These are phyloP conservation scores for Schizaphis graminum DNA, from an alignment of 2,888 invertebrate genomes.

Conservation along the genomic window DNA sequence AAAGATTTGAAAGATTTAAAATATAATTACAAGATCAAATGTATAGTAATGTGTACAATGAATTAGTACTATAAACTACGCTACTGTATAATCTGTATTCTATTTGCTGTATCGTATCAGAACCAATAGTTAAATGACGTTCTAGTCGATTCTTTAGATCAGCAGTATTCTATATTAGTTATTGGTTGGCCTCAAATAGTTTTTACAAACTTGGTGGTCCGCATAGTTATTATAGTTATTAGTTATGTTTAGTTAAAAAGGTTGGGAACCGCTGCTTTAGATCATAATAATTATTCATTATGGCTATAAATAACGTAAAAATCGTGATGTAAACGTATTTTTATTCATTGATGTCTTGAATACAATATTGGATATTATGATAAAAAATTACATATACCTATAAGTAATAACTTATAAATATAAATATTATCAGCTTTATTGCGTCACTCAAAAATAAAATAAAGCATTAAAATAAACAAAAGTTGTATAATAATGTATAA, in stretches of 20 bases:
- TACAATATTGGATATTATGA: background rate
- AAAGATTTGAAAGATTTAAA: background rate
- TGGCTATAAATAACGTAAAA: background rate
- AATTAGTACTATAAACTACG: no score
- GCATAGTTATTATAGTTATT: no score
- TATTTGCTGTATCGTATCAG: background rate
- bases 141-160: background rate
- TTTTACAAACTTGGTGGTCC: no score
- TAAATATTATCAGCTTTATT: background rate
- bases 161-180: no score
- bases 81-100: background rate
- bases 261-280: background rate
- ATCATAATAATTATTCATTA: background rate
- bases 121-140: background rate
- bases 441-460: background rate
- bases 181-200: no score
- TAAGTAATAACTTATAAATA: background rate
- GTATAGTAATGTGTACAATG: background rate
- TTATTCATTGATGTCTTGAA: background rate
- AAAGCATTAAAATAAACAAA: background rate
- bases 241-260: no score
- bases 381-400: background rate
- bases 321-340: background rate
- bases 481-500: background rate
- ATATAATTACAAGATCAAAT: background rate